phyloP scores from a whole-genome alignment of 2,113 vertebrate genomes.

The Amphiprion ocellaris region DNA sequence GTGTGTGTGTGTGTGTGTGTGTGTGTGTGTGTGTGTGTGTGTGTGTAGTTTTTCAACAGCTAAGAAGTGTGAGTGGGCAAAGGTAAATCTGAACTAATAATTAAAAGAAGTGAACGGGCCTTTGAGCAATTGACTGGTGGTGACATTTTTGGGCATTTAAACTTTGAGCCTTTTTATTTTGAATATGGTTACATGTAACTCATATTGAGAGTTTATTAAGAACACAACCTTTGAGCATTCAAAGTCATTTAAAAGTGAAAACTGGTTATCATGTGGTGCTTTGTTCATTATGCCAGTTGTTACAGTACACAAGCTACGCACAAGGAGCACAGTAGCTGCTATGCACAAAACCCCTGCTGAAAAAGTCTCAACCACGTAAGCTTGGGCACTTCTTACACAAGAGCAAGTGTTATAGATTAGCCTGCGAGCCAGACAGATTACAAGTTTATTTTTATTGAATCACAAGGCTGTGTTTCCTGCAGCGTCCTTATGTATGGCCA shows the following conservation, averaged over 20 bases:
- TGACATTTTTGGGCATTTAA: neutral
- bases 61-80: neutral
- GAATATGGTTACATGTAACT: neutral
- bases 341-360: constrained; percentile 4
- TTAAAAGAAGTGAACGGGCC: neutral
- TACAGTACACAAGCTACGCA: neutral
- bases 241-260: constrained; percentile 1
- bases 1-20: constrained; percentile 6
- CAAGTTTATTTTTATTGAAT: constrained; percentile 26
- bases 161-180: neutral
- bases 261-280: constrained; percentile 34
- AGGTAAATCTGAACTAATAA: constrained; percentile 9
- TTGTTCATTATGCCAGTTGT: constrained; percentile 31
- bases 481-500: neutral
- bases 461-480: constrained; percentile 1
- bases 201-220: neutral
- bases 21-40: constrained; percentile 10
- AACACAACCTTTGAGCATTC: neutral
- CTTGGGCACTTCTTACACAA: constrained; percentile 41
- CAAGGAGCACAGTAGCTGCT: neutral
- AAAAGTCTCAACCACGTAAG: constrained; percentile 14
- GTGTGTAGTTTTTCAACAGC: constrained; percentile 7
- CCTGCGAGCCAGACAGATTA: constrained; percentile 35
- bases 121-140: neutral
- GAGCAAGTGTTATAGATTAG: constrained; percentile 50